Base-by-base conservation (phyloP, 2,797 vertebrate species). In the Rhodeus uyekii region DNA sequence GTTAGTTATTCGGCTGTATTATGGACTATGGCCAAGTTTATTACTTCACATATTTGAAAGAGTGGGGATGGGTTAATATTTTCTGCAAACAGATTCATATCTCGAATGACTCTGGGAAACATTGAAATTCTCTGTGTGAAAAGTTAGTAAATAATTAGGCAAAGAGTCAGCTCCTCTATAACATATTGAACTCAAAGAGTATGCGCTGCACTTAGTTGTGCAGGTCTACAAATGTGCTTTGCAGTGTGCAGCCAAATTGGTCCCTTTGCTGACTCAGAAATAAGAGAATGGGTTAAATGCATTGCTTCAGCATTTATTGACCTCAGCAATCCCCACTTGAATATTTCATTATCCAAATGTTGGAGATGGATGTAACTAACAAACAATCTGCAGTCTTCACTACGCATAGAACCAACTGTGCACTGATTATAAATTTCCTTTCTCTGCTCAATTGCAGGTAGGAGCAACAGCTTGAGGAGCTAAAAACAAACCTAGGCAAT, bases 401-500 rank as follows among this genome's bases (percentile, higher is more conserved):
- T 93, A 91, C 92, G 87, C 93, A 91, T 92, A 91, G 89, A 89
- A 89, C 88, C 93, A 68, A 86, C 81, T 88, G 42, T 46, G 72
- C 90, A 84, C 91, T 89, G 89, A 94, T 93, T 93, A 93, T 96
- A 94, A 95, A 95, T 96, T 93, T 95, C 88, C 90, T 86, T 85
- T 95, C 92, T 94, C 90, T 92, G 95, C 94, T 96, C 96, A 94
- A 95, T 94, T 94, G 94, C 90, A 93, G 92, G 91, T 94, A 93
- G 95, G 94, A 90, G 91, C 92, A 93, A 95, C 95, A 94, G 96
- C 94, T 96, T 95, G 88, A 93, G 92, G 94, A 93, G 94, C 93
- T 96, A 96, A 96, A 94, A 97, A 97, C 95, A 97, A 97, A 97
- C 97, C 96, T 95, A 94, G 93, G 95, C 95, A 96, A 96, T 97